phyloP scores from a whole-genome alignment of 1,140 invertebrate species.

The Zeugodacus cucurbitae region DNA sequence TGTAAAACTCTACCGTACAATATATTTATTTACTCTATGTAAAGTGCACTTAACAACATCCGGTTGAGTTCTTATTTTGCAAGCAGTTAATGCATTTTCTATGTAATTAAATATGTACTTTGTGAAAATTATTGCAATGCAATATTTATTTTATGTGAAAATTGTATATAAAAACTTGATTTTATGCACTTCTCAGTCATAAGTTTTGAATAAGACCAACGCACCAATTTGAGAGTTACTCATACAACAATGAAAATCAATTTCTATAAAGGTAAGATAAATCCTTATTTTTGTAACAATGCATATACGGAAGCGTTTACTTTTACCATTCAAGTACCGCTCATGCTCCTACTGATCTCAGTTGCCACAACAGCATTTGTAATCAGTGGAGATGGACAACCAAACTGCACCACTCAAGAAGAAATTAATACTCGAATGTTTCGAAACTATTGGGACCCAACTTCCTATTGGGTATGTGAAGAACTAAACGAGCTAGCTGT shows the following conservation, averaged over 20 bases:
- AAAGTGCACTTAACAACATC: background rate
- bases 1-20: too few relatives aligned
- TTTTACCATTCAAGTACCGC: background rate
- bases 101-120: background rate
- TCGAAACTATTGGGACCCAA: slow-evolving; percentile 39
- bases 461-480: slow-evolving; percentile 33
- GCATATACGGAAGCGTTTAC: background rate
- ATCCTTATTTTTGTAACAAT: background rate
- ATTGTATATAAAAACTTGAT: background rate
- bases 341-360: background rate
- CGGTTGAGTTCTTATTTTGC: background rate
- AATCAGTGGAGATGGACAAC: background rate
- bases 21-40: background rate
- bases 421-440: slow-evolving; percentile 4
- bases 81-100: background rate
- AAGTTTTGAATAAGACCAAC: background rate
- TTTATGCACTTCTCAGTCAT: background rate
- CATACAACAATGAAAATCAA: background rate
- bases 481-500: background rate
- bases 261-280: background rate
- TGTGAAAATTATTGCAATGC: background rate
- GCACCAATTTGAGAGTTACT: background rate
- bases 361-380: background rate
- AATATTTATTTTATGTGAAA: background rate
- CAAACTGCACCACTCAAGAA: slow-evolving; percentile 26